Evolutionary conservation across 2,797 vertebrate species (phyloP), one percentile per base, ranked within the genome.

Genomic region (Sciurus carolinensis): DNA sequence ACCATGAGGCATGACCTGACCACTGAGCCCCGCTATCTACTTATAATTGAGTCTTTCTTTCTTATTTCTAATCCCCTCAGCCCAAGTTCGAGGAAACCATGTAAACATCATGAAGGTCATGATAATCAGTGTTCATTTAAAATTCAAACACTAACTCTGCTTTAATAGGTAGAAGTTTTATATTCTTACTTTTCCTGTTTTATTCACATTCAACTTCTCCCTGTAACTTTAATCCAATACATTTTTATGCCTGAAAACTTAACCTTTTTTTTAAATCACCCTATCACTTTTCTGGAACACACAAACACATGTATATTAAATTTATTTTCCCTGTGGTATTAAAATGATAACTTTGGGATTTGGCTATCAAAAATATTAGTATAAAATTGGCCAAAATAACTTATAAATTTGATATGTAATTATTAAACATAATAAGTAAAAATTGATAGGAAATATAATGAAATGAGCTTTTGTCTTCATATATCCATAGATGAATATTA

Each of bases 361-460:
- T 6, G 14, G 17, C 89, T 73, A 59, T 52, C 77, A 93, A 85
- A 71, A 93, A n/a, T 47, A 42, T 30, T 84, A 44, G 62, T 18
- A 73, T 2, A 85, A 82, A 77, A 76, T 30, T 33, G 7, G 75
- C 73, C 42, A 54, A 81, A 93, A 81, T 44, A 80, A 82, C 36
- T 62, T 54, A 83, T 1, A 59, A 11, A 82, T 86, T 69, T 91
- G 62, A 39, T 62, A 87, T 15, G 42, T 75, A 76, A 87, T 59
- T 54, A 81, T 50, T 92, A 87, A 84, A 77, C 5, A 82, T 62
- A 69, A 80, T 44, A 73, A 92, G 26, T 69, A 81, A 90, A 87
- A 54, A 64, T 3, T 47, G 6, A 47, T 30, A 95, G 13, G 50
- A 90, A 88, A 84, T 39, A 1, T 77, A 76, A 62, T 73, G 39